A percentile compares a stretch with the other conserved stretches of the same genome.
phyloP scores from a whole-genome alignment of 1,140 invertebrate species.

The Temnothorax nylanderi region DNA sequence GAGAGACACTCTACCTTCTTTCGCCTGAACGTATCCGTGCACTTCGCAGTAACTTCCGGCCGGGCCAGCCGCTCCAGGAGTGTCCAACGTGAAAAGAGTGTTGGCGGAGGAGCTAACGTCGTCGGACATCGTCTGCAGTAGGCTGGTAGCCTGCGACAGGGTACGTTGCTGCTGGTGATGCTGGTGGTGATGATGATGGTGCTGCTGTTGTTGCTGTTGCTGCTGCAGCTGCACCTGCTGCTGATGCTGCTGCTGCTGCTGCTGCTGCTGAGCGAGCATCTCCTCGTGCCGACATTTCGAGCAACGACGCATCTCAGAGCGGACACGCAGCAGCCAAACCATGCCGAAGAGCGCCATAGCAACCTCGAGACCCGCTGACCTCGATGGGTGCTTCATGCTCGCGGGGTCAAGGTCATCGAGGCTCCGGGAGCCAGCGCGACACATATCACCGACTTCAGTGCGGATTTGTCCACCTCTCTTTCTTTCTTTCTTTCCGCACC shows the following conservation, averaged over 20 bases:
- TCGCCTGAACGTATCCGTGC: constrained; percentile 87
- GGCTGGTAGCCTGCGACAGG: constrained; percentile 75
- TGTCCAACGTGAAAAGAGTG: constrained; percentile 86
- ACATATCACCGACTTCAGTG: constrained; percentile 80
- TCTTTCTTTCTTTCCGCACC: neutral
- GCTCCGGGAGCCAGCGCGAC: constrained; percentile 80
- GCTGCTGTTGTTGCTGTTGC: constrained; percentile 76
- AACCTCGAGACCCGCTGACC: constrained; percentile 80
- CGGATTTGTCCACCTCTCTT: constrained; percentile 5
- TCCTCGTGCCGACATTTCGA: constrained; percentile 89
- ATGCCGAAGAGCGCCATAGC: constrained; percentile 94
- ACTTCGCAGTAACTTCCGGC: constrained; percentile 87
- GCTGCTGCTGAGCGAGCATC: constrained; percentile 80
- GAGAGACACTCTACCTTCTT: constrained; percentile 85
- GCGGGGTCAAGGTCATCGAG: constrained; percentile 82
- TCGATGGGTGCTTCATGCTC: constrained; percentile 83
- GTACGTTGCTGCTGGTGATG: constrained; percentile 73
- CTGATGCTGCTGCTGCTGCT: constrained; percentile 77
- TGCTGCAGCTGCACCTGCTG: constrained; percentile 64
- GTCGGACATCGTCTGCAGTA: constrained; percentile 78
- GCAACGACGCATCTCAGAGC: constrained; percentile 91
- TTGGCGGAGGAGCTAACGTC: constrained; percentile 83
- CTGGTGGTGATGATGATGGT: constrained; percentile 76
- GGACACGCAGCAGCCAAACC: constrained; percentile 92
- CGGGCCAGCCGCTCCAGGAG: constrained; percentile 82